phyloP scores from a whole-genome alignment of 2,797 vertebrate species.

The Phyllotis vaccarum region DNA sequence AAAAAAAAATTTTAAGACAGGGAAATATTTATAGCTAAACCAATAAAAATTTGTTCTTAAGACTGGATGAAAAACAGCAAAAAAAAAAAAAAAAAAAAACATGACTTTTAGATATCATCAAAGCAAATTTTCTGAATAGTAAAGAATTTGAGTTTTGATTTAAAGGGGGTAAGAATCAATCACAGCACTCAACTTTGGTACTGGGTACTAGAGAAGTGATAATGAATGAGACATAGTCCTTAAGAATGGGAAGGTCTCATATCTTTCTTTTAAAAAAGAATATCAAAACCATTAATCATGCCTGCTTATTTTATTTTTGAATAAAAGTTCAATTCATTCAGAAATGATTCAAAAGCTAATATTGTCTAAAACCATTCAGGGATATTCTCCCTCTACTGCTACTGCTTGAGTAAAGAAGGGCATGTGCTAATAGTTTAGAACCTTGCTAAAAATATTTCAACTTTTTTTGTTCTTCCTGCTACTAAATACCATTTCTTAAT shows the following conservation, averaged over 20 bases:
- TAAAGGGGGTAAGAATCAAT: neutral
- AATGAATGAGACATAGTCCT: neutral
- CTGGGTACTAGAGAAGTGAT: neutral
- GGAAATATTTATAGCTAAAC: neutral
- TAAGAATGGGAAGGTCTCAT: neutral
- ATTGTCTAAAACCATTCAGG: neutral
- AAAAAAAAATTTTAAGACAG: neutral
- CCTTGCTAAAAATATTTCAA: neutral
- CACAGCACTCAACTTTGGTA: neutral
- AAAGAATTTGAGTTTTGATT: constrained; percentile 6
- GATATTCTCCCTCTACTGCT: neutral
- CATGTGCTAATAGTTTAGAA: neutral
- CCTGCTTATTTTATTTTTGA: neutral
- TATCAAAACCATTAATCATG: neutral
- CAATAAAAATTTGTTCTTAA: neutral
- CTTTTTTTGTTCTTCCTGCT: neutral
- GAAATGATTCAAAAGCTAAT: neutral
- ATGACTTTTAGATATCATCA: neutral
- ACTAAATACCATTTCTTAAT: neutral
- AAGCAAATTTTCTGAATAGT: neutral
- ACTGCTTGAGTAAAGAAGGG: neutral
- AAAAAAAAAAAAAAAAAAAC: too few species aligned
- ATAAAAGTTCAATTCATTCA: neutral
- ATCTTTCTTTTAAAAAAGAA: neutral
- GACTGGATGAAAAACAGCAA: neutral